Conservation (phyloP, 2,113 vertebrate species). For the Falcunculus frontatus region DNA sequence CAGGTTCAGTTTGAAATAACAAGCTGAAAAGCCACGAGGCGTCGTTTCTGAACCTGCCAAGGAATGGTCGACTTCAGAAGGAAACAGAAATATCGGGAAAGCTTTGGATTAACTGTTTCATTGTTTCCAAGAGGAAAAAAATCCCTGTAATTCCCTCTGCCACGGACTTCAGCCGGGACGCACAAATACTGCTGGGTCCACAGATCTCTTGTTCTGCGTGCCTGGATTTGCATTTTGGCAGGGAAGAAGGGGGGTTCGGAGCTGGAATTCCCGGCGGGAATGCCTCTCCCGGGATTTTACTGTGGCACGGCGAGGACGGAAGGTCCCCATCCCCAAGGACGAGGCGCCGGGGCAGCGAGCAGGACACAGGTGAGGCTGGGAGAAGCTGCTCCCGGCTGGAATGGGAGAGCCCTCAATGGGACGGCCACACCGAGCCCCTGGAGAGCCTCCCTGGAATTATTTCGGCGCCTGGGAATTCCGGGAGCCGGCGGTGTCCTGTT, state of each 20-base stretch:
- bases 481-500: background rate
- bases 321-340: background rate
- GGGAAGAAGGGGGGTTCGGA: background rate
- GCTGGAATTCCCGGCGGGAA: background rate
- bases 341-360: background rate
- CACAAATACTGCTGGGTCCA: slow-evolving; percentile 29
- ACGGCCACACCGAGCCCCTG: accelerated
- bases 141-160: background rate
- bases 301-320: background rate
- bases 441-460: background rate
- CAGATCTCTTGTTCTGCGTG: background rate
- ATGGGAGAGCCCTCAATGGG: accelerated
- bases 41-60: background rate
- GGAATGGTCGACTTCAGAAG: background rate
- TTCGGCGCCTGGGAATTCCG: background rate
- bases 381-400: background rate
- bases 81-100: background rate
- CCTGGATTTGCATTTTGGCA: background rate
- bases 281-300: background rate
- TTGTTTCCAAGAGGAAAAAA: background rate
- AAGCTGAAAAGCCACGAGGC: background rate
- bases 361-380: background rate
- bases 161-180: background rate
- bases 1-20: background rate
- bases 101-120: background rate